A percentile compares a stretch with the other conserved stretches of the same genome.
Evolutionary conservation across 2,888 invertebrate genomes (phyloP).

Genomic region (Sceliomorpha sp.): DNA sequence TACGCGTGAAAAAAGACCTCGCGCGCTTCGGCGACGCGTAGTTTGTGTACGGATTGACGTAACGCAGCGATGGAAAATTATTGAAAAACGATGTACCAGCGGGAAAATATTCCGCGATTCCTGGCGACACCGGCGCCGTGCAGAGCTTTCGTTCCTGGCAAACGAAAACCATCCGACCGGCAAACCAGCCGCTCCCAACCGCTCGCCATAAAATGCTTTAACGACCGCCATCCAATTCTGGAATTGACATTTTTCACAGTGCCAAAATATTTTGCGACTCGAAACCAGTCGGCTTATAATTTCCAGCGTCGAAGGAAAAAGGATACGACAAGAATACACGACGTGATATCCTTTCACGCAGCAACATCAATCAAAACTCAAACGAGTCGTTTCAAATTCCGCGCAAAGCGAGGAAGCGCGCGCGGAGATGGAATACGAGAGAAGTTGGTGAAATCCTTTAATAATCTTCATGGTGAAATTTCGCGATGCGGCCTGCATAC

Average conservation of each 20-base stretch:
- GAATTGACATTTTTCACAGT: conserved; percentile 14
- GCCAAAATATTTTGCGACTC: conserved; percentile 15
- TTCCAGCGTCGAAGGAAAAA: background rate
- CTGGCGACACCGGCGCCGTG: conserved; percentile 2
- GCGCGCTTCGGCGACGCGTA: background rate
- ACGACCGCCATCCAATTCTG: conserved; percentile 13
- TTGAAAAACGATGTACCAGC: conserved; percentile 23
- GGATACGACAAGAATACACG: too few relatives aligned
- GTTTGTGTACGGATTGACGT: conserved; percentile 15
- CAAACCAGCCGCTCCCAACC: conserved; percentile 11
- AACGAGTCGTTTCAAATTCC: too few relatives aligned
- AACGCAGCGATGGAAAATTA: conserved; percentile 10
- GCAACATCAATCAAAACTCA: too few relatives aligned
- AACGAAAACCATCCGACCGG: conserved; percentile 2
- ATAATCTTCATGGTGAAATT: too few relatives aligned
- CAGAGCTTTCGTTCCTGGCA: conserved; percentile 16
- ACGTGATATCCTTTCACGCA: too few relatives aligned
- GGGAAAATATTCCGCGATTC: conserved; percentile 10
- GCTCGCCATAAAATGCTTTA: conserved; percentile 20
- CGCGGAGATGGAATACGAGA: too few relatives aligned
- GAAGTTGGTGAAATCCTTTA: too few relatives aligned
- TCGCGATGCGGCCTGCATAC: too few relatives aligned
- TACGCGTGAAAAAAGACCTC: background rate
- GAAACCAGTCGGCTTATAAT: conserved; percentile 13
- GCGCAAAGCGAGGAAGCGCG: too few relatives aligned